Base-by-base conservation (phyloP, 2,113 vertebrate genomes). In the Nicator chloris region DNA sequence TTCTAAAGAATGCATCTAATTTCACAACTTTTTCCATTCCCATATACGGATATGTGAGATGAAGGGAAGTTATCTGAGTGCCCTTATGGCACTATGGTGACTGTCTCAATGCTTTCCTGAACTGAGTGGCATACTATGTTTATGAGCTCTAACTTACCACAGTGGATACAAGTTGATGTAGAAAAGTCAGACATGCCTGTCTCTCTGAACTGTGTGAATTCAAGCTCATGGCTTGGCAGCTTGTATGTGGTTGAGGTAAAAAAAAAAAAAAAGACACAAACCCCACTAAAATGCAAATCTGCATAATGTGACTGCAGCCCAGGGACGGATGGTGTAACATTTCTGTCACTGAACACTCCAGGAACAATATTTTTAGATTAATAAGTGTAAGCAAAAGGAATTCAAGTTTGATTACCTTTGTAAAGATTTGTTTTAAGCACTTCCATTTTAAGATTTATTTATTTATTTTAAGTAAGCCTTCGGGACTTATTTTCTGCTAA, bases 401-500 rank as follows among this genome's bases (percentile, higher is more conserved):
- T 54, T 96, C 37, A 79, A 54, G 81, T 88, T 54, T 81, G 69
- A 89, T 97, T 95, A 95, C 45, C 92, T 94, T 68, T 89, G 77
- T 94, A 97, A 96, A 95, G 90, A 85, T 92, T 97, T 95, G 87
- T 94, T 96, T 96, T 93, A 96, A 94, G 51, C 39, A 81, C 63
- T 53, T 92, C 49, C 35, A 49, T 39, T 76, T 63, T 49, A 56
- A 28, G 30, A 49, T 63, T 56, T 83, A 83, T 83, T 76, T 89
- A 40, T 89, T 82, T 82, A 54, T 90, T 90, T 54, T 5, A 56
- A 49, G 10, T 92, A 96, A 97, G 85, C 89, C 82, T 81, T 77
- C 7, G 73, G 87, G 86, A 96, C 37, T 97, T 97, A 75, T 96
- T 96, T 96, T 96, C 70, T 51, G 56, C 47, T 96, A 96, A 97